These are phyloP conservation scores for Psammodynastes pulverulentus DNA, from an alignment of 2,113 vertebrate species.

Conservation along the genomic window DNA sequence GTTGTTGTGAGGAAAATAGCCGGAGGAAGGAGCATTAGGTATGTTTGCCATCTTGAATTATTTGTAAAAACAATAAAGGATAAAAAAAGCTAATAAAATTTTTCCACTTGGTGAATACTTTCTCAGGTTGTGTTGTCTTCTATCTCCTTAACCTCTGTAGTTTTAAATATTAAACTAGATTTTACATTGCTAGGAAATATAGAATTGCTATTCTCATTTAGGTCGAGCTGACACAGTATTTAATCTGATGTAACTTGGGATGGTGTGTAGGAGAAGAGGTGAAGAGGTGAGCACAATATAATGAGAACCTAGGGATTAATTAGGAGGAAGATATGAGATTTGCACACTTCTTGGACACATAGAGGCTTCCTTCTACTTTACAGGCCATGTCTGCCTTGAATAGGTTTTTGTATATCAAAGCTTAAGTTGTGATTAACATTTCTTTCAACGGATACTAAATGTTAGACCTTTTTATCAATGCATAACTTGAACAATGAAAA, in stretches of 20 bases:
- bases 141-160: background rate
- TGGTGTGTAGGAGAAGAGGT: background rate
- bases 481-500: background rate
- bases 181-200: background rate
- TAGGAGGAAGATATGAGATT: slow-evolving; percentile 8
- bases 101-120: background rate
- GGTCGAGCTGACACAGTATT: background rate
- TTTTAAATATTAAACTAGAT: background rate
- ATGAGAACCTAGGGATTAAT: slow-evolving; percentile 19
- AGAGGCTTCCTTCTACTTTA: background rate
- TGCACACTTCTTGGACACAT: background rate
- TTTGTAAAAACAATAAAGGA: background rate
- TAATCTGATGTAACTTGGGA: background rate
- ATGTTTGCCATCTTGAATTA: background rate
- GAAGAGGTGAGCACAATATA: slow-evolving; percentile 24
- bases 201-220: background rate
- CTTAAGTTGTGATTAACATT: background rate
- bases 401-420: background rate
- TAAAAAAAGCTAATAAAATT: background rate
- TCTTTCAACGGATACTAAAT: background rate
- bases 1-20: background rate
- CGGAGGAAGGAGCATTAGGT: background rate
- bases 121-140: background rate
- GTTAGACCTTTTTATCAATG: background rate
- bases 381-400: background rate